A percentile compares a stretch with the other conserved stretches of the same genome.
Evolutionary conservation across 2,113 vertebrate species (phyloP).

Genomic region (Ploceus nigricollis): DNA sequence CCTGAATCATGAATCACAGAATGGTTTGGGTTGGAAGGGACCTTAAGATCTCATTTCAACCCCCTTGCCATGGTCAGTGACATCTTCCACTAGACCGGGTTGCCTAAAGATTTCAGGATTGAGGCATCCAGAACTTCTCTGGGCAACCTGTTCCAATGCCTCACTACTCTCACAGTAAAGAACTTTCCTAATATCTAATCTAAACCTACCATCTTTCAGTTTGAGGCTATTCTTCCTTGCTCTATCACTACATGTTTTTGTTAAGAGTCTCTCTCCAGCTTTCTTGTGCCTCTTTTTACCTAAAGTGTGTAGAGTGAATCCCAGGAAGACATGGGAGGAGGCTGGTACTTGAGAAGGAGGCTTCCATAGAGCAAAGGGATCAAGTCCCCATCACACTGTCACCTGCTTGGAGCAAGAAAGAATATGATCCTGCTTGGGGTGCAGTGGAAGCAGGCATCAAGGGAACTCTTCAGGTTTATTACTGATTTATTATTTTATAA

Average conservation of each 20-base stretch:
- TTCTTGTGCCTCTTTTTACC: background rate
- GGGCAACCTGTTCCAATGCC: background rate
- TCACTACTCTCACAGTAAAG: background rate
- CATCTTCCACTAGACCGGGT: background rate
- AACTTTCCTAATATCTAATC: background rate
- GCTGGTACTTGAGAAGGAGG: background rate
- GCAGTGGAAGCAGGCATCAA: background rate
- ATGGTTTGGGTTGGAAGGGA: background rate
- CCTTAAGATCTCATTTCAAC: background rate
- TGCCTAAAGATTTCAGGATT: background rate
- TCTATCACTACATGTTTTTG: background rate
- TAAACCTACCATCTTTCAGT: background rate
- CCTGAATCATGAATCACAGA: background rate
- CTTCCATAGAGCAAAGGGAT: background rate
- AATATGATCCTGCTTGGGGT: background rate
- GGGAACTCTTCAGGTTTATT: background rate
- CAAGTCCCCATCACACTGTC: accelerated
- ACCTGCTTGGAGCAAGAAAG: background rate
- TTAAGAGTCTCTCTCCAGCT: background rate
- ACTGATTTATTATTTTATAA: background rate
- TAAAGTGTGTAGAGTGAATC: background rate
- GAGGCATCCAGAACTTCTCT: background rate
- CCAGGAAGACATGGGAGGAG: background rate
- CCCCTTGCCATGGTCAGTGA: no score
- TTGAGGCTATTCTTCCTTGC: background rate